Conservation (phyloP, 2,888 invertebrate species). For the Malachius bipustulatus region DNA sequence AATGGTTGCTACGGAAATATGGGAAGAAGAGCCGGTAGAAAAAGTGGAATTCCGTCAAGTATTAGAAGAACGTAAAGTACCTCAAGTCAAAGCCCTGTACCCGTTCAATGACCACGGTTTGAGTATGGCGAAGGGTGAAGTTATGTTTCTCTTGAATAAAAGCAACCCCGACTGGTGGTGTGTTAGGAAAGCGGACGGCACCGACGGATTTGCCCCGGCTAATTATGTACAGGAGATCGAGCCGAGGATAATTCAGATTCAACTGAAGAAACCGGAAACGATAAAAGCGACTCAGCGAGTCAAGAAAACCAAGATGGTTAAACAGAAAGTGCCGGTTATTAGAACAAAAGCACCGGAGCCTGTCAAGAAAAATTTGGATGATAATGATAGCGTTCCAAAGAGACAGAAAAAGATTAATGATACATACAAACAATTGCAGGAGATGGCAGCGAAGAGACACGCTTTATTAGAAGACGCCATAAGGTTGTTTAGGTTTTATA, state of each 20-base stretch:
- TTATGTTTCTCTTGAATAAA: conserved; percentile 83
- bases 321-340: conserved; percentile 68
- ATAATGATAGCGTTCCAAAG: conserved; percentile 69
- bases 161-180: conserved; percentile 99
- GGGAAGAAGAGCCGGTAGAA: conserved; percentile 85
- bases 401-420: conserved; percentile 67
- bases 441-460: conserved; percentile 68
- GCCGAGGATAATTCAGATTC: conserved; percentile 73
- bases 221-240: conserved; percentile 92
- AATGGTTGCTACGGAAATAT: conserved; percentile 81
- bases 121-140: conserved; percentile 80
- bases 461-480: conserved; percentile 85
- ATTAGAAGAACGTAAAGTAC: conserved; percentile 73
- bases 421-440: conserved; percentile 69
- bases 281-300: conserved; percentile 74
- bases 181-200: conserved; percentile 81
- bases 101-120: conserved; percentile 89
- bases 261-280: conserved; percentile 73
- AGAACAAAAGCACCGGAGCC: conserved; percentile 32
- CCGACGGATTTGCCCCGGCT: conserved; percentile 95
- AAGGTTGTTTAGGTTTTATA: conserved; percentile 82
- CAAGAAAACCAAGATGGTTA: conserved; percentile 79
- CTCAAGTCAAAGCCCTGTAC: conserved; percentile 79
- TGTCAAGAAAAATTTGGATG: conserved; percentile 37
- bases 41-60: conserved; percentile 75